Base-by-base conservation (phyloP, 2,888 invertebrate species). In the Psylliodes chrysocephalus region DNA sequence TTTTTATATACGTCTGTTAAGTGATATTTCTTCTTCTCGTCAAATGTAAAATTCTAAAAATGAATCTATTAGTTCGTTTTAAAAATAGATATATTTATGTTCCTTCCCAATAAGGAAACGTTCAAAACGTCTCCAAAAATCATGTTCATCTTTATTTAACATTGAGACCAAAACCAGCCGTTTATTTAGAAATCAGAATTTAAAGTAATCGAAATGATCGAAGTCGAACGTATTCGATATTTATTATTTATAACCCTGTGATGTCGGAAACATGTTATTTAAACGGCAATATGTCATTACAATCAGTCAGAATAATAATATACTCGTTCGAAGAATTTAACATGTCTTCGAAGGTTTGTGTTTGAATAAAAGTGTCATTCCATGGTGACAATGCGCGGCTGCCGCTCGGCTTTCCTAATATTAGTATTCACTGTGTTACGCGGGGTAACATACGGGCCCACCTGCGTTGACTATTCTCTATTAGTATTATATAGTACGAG, bases 391-490 rank as follows among this genome's bases (percentile, higher is more conserved):
- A 61, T 61, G 56, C 56, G 55, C 67, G 68, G 66, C 69, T 66
- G 71, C 61, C 53, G 54, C 60, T 44, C 54, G 68, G 66, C 73
- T 74, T 75, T 49, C 73, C 73, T 74, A 75, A 78, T 77, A 78
- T 79, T 78, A 78, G 77, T 77, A 77, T 78, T 76, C 77, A 66
- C 52, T 19, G 53, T 54, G 59, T 73, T 74, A 72, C 63, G 56
- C 61, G 62, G 71, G 51, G 63, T 60, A 67, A 66, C 68, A 79
- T 78, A 77, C 77, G 78, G 79, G 79, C 76, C 80, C 81, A 81
- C 81, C 81, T 81, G 81, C 79, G 77, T 78, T 44, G 78, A 75
- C 67, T 73, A 73, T 74, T 75, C 72, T 72, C 73, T 75, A 76
- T 76, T 75, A 77, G 73, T 40, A 49, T 49, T 25, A 59, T 47